Percentiles rank a stretch among this genome's conserved stretches.
Conservation (phyloP, 1,140 invertebrate species). For the Drosophila leontia region DNA sequence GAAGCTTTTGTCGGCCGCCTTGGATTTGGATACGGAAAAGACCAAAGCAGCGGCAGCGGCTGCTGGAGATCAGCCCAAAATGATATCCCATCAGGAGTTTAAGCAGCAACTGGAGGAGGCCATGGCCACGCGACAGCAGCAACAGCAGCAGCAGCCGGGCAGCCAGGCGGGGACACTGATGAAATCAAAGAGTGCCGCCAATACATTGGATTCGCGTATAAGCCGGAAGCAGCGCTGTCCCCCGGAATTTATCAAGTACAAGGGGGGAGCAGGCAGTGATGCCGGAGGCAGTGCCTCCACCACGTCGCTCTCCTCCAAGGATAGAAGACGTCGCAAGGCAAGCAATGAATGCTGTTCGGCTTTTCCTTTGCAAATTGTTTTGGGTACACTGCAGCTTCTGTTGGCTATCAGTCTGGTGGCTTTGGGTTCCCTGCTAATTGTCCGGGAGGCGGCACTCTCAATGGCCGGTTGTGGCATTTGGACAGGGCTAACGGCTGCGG, state of each 20-base stretch:
- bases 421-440: constrained; percentile 76
- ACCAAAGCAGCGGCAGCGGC: constrained; percentile 15
- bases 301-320: constrained; percentile 54
- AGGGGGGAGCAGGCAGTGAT: constrained; percentile 50
- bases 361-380: constrained; percentile 76
- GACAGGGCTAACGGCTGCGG: constrained; percentile 77
- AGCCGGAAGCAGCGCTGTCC: constrained; percentile 82
- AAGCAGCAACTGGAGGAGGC: constrained; percentile 76
- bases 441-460: constrained; percentile 74
- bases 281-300: constrained; percentile 41
- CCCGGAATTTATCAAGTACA: constrained; percentile 79
- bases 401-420: constrained; percentile 77
- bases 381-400: constrained; percentile 78
- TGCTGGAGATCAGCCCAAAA: constrained; percentile 46
- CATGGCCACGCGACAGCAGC: constrained; percentile 48
- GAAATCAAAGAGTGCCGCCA: constrained; percentile 42
- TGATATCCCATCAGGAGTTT: constrained; percentile 78
- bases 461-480: constrained; percentile 82
- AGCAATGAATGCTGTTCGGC: constrained; percentile 78
- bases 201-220: constrained; percentile 77
- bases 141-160: constrained; percentile 42
- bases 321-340: constrained; percentile 48
- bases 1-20: constrained; percentile 56
- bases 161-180: constrained; percentile 9
- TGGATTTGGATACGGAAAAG: constrained; percentile 28